Base-by-base conservation (phyloP, 1,140 invertebrate species). In the Vanessa tameamea region DNA sequence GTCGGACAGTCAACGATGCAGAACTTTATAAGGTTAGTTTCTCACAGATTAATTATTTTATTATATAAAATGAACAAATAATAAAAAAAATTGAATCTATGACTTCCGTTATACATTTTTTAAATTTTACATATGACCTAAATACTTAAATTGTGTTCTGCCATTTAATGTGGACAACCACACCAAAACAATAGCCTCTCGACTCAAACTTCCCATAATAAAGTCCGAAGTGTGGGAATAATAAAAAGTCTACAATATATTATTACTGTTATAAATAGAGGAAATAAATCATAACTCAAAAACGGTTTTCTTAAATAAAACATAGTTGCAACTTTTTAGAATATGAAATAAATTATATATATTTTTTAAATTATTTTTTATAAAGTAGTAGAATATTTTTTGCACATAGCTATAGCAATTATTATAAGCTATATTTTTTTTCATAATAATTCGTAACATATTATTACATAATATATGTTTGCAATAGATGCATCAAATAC, bases 11-110 rank as follows among this genome's bases (percentile, higher is more conserved):
- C 80, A 84, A 83, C 81, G 69, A 91, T 91, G 89, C 86, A 88
- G 84, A 88, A 89, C 82, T 72, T 87, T 64, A 73, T 90, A 83
- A 76, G 89, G 89, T 91, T 78, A 87, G 87, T 84, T 80, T 65
- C 50, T 31, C 57, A 59, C 53, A 69, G 20, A 16, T 23, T 70
- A 50, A 59, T 70, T 63, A 15, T 47, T 37, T 37, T 31, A 14
- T 37, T 61, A 61, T 37, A 37, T 69, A 9, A 8, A 43, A 43
- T 43, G 7, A 5, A 5, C 37, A 43, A 43, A 43, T 43, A 43
- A 43, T 9, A 43, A 43, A 43, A 31, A 31, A 43, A 43, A 9
- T 43, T 1, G 37, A 43, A 43, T 43, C 37, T 43, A 43, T 43
- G 37, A 43, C 8, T 43, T 43, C 37, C 37, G 37, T 57, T 63